These are phyloP conservation scores for Caenorhabditis drosophilae DNA, from an alignment of 2,888 invertebrate genomes.

Conservation along the genomic window DNA sequence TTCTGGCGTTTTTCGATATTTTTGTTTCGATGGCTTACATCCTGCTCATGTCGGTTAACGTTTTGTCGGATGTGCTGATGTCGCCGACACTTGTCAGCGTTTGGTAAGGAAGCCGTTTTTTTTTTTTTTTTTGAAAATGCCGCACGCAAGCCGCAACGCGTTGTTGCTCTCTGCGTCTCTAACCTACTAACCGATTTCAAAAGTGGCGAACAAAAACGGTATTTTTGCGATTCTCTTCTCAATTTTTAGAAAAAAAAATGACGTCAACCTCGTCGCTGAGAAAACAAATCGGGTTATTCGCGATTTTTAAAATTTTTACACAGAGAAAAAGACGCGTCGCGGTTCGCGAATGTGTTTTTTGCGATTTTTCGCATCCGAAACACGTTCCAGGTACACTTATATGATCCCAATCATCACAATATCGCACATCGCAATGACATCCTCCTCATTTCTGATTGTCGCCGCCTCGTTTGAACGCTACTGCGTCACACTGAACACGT, in stretches of 20 bases:
- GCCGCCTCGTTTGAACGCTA: slow-evolving; percentile 63
- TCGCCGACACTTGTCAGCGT: slow-evolving; percentile 51
- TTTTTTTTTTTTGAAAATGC: too few relatives aligned
- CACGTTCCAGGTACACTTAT: slow-evolving; percentile 55
- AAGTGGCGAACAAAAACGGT: too few relatives aligned
- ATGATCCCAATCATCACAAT: slow-evolving; percentile 66
- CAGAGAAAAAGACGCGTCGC: too few relatives aligned
- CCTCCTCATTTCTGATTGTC: slow-evolving; percentile 63
- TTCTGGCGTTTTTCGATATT: slow-evolving; percentile 66
- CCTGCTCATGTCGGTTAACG: slow-evolving; percentile 64
- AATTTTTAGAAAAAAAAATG: too few relatives aligned
- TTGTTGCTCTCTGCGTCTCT: too few relatives aligned
- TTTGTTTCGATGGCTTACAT: slow-evolving; percentile 65
- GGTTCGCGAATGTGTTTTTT: neutral
- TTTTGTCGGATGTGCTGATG: slow-evolving; percentile 58
- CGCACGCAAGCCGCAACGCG: too few relatives aligned
- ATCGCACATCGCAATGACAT: slow-evolving; percentile 66
- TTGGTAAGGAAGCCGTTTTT: too few relatives aligned
- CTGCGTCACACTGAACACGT: slow-evolving; percentile 57
- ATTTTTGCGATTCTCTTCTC: too few relatives aligned
- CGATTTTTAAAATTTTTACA: too few relatives aligned
- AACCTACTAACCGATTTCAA: too few relatives aligned
- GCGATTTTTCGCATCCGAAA: neutral
- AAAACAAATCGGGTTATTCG: too few relatives aligned
- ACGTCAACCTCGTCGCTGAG: too few relatives aligned